Conservation (phyloP, 1,140 invertebrate genomes). For the Eupristina koningsbergeri region DNA sequence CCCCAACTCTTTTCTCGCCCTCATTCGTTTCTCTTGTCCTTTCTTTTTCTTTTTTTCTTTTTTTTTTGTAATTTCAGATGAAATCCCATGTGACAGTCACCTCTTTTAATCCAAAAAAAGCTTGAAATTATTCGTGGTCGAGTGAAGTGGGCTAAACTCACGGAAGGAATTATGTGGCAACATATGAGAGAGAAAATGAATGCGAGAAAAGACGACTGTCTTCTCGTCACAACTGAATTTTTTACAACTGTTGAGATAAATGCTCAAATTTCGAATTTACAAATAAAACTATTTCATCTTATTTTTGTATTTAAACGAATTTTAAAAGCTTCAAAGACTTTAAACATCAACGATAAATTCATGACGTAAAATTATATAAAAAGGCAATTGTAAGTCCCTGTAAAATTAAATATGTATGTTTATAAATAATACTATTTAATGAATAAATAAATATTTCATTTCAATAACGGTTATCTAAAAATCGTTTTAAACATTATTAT, state of each 20-base stretch:
- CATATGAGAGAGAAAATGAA: no score
- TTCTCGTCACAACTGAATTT: background rate
- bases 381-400: background rate
- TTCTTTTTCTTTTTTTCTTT: constrained; percentile 26
- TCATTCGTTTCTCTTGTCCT: background rate
- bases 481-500: no score
- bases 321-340: background rate
- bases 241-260: background rate
- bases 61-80: background rate
- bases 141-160: constrained; percentile 4
- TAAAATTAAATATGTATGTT: background rate
- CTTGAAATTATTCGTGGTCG: constrained; percentile 17
- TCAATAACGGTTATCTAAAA: no score
- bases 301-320: background rate
- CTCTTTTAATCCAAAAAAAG: constrained; percentile 36
- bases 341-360: constrained; percentile 9
- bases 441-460: no score
- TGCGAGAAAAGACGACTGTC: background rate
- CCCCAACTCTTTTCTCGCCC: background rate
- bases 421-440: background rate
- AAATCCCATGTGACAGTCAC: background rate
- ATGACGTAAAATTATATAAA: background rate
- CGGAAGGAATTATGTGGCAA: constrained; percentile 3
- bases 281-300: background rate
- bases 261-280: background rate